Conservation (phyloP, 2,113 vertebrate genomes). For the Orycteropus afer region DNA sequence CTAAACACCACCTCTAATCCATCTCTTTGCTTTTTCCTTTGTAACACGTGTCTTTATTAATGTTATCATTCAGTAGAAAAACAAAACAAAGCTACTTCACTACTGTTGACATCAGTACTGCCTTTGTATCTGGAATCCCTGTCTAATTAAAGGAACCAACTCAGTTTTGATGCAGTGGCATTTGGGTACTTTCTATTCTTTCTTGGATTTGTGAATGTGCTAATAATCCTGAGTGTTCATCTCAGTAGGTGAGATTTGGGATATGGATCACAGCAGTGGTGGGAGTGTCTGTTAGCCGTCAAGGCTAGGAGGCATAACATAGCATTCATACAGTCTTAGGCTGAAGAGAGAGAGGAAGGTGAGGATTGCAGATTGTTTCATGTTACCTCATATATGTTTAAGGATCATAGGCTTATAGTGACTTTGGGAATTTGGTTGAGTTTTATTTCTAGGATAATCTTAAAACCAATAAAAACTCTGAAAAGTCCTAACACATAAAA, state of each 20-base stretch:
- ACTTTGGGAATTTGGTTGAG: neutral
- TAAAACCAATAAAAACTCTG: neutral
- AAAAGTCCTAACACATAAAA: slow-evolving; percentile 47
- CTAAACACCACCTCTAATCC: neutral
- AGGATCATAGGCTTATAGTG: slow-evolving; percentile 28
- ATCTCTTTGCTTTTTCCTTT: slow-evolving; percentile 45
- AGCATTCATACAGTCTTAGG: neutral
- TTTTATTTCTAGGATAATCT: slow-evolving; percentile 27
- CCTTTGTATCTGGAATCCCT: slow-evolving; percentile 62
- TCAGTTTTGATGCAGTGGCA: neutral
- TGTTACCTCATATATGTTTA: slow-evolving; percentile 4
- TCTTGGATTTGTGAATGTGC: slow-evolving; percentile 24
- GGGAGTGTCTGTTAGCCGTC: neutral
- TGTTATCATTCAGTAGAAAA: slow-evolving; percentile 53
- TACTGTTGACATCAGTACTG: neutral
- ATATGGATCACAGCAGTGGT: neutral
- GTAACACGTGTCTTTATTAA: slow-evolving; percentile 24
- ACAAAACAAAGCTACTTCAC: slow-evolving; percentile 12
- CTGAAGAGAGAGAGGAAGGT: neutral
- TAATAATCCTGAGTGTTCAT: neutral
- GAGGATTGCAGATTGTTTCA: neutral
- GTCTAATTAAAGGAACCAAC: slow-evolving; percentile 61
- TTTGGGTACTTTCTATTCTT: neutral
- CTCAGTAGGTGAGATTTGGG: neutral
- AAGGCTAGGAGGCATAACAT: neutral